Evolutionary conservation across 1,140 invertebrate genomes (phyloP), one percentile per base, ranked within the genome.

Genomic region (Drosophila novamexicana): DNA sequence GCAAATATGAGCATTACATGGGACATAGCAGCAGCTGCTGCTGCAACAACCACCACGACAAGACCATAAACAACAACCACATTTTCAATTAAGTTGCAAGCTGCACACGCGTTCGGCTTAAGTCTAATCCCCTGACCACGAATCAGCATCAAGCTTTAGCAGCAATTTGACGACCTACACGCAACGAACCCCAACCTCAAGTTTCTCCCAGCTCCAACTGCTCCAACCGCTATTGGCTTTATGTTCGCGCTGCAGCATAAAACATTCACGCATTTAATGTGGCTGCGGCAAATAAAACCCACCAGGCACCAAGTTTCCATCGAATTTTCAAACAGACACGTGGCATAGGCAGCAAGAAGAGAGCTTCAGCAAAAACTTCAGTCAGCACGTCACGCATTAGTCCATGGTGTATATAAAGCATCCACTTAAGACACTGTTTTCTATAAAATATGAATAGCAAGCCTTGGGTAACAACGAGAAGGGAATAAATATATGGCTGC

Each of bases 11-110:
- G 34, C 1, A 12, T 16, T 40, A 57, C 22, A 29, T 18, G 16
- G 40, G n/a, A 34, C 16, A 14, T 10, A 36, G n/a, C 29, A 32
- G 12, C 32, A 50, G 12, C 49, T 18, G 44, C 16, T 16, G 36
- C 62, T n/a, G 29, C 16, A 47, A 29, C 32, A 37, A 29, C 9
- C 9, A 18, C 16, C 49, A 61, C 58, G 61, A 39, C 9, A 16
- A 18, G 5, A 22, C 22, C 22, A 14, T 32, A 44, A 58, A 16
- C 57, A 36, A 47, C 42, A 42, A 16, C n/a, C 5, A 76, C 77
- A 82, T 86, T 85, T 85, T 86, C 81, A 85, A 85, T 85, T 82
- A 86, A 79, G 75, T 79, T 84, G 81, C 77, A 63, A 47, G 61
- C 61, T 61, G 69, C 62, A 72, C 63, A 59, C 36, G 47, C 47